Percentiles rank a stretch among this genome's conserved stretches.
Evolutionary conservation across 2,888 invertebrate genomes (phyloP).

Genomic region (Eudasyphora cyanicolor): DNA sequence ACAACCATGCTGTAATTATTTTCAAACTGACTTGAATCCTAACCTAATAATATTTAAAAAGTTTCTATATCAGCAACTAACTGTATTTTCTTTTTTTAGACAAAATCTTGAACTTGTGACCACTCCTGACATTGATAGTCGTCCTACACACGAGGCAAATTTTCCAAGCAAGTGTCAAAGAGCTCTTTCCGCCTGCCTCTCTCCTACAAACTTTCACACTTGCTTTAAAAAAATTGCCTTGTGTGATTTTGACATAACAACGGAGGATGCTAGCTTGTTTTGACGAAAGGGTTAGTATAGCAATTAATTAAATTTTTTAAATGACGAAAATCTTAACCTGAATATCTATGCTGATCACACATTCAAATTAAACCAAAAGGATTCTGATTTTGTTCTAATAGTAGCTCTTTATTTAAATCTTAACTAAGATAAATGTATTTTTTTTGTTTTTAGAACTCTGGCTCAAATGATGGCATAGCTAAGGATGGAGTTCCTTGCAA

Average conservation of each 20-base stretch:
- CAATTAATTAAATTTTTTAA: not conserved
- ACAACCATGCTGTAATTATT: constrained; percentile 44
- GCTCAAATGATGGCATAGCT: too few species aligned
- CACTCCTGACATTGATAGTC: too few species aligned
- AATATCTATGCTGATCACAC: constrained; percentile 61
- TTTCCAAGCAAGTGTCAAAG: too few species aligned
- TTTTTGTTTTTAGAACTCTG: not conserved
- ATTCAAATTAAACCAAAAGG: constrained; percentile 65
- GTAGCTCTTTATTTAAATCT: not conserved
- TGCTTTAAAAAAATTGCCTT: too few species aligned
- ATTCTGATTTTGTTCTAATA: constrained; percentile 49
- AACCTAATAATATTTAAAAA: too few species aligned
- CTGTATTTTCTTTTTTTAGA: not conserved
- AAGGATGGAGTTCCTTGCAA: not conserved
- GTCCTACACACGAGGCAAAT: too few species aligned
- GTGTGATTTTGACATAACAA: too few species aligned
- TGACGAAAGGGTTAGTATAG: too few species aligned
- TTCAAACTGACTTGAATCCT: constrained; percentile 1
- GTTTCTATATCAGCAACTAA: not conserved
- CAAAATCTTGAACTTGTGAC: too few species aligned
- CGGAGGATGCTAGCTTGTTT: too few species aligned
- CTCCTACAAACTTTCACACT: too few species aligned
- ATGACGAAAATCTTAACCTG: constrained; percentile 62
- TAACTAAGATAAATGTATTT: not conserved
- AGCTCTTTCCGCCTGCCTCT: too few species aligned